These are phyloP conservation scores for Agriotes lineatus DNA, from an alignment of 2,888 invertebrate species.

Conservation along the genomic window DNA sequence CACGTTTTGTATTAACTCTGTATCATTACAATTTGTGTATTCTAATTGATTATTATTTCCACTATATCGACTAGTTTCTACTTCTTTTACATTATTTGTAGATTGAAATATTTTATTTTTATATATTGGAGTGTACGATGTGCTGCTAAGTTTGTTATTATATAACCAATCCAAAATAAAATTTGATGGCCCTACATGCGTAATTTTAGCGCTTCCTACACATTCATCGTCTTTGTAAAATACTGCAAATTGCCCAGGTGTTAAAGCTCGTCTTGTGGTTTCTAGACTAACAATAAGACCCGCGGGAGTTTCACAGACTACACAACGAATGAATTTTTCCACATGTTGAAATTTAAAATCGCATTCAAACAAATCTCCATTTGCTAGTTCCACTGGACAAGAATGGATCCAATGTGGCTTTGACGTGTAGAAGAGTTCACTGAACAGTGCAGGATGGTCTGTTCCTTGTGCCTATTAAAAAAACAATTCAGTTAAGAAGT, in stretches of 20 bases:
- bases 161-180: constrained; percentile 55
- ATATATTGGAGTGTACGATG: not conserved
- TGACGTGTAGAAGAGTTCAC: constrained; percentile 73
- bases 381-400: constrained; percentile 68
- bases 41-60: not conserved
- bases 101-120: not conserved
- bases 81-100: not conserved
- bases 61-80: not conserved
- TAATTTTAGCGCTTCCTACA: constrained; percentile 87
- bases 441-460: constrained; percentile 82
- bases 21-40: not conserved
- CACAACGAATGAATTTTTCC: constrained; percentile 76
- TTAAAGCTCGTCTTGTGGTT: constrained; percentile 79
- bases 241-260: constrained; percentile 91
- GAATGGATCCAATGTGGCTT: constrained; percentile 83
- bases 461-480: constrained; percentile 79
- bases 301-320: constrained; percentile 67
- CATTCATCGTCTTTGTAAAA: constrained; percentile 85
- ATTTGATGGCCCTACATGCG: constrained; percentile 55
- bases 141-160: not conserved
- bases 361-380: constrained; percentile 71
- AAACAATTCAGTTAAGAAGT: constrained; percentile 17
- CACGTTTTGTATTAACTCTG: not conserved
- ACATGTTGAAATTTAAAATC: constrained; percentile 91
- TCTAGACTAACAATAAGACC: constrained; percentile 72